Conservation (phyloP, 1,140 invertebrate species). For the Zaprionus kolodkinae region DNA sequence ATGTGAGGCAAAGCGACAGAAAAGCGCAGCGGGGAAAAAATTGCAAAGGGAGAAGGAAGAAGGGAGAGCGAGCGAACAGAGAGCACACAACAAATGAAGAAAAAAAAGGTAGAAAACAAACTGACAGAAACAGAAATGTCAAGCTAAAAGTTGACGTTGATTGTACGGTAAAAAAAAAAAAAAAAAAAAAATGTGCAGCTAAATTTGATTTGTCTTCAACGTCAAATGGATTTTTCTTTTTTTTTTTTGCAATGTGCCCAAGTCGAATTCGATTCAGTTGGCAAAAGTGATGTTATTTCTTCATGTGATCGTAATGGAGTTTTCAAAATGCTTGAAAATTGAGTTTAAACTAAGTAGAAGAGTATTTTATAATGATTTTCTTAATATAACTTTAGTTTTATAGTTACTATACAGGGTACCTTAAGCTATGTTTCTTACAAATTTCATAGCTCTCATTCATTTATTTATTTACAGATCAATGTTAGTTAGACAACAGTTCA, state of each 20-base stretch:
- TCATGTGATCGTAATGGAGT: background rate
- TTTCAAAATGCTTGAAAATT: background rate
- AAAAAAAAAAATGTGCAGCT: background rate
- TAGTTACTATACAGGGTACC: too few relatives aligned
- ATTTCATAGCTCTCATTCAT: too few relatives aligned
- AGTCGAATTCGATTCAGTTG: background rate
- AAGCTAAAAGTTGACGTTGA: conserved; percentile 3
- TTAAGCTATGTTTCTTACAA: too few relatives aligned
- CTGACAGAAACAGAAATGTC: conserved; percentile 1
- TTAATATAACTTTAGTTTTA: too few relatives aligned
- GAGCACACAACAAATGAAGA: background rate
- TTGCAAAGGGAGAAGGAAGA: too few relatives aligned
- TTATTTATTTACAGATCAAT: too few relatives aligned
- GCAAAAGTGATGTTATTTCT: background rate
- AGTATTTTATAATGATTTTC: too few relatives aligned
- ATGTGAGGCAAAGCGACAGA: conserved; percentile 47
- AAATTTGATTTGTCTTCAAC: conserved; percentile 4
- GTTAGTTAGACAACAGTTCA: too few relatives aligned
- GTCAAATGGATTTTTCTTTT: conserved; percentile 1
- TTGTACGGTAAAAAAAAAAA: background rate
- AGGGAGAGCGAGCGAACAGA: background rate
- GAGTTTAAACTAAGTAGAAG: too few relatives aligned
- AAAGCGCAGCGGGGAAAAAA: conserved; percentile 10
- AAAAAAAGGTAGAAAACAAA: background rate
- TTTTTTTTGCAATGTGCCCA: background rate